Conservation (phyloP, 1,140 invertebrate genomes). For the Papilio helenus region DNA sequence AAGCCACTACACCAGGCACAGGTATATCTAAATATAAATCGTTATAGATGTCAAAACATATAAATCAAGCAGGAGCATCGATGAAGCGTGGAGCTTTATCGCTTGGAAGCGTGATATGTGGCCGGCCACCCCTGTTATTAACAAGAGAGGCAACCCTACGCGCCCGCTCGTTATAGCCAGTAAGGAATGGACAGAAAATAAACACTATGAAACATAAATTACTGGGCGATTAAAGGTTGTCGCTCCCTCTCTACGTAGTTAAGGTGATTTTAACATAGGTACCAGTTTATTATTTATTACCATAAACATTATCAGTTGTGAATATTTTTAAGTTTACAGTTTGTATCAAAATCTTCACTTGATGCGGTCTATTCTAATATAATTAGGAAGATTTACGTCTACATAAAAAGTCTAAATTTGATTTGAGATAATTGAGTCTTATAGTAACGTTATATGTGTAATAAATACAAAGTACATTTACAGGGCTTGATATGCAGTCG, state of each 20-base stretch:
- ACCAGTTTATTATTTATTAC: not conserved
- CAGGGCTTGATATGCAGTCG: not conserved
- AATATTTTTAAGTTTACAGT: not conserved
- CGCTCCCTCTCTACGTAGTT: conserved; percentile 25
- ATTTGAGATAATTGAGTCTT: no score
- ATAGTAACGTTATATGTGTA: no score
- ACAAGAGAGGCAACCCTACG: conserved; percentile 28
- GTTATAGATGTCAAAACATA: conserved; percentile 15
- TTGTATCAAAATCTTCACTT: no score
- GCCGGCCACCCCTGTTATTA: conserved; percentile 30
- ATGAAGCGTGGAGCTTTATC: conserved; percentile 26
- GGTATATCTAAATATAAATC: conserved; percentile 12
- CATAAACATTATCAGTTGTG: not conserved
- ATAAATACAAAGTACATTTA: no score
- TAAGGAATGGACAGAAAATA: conserved; percentile 33
- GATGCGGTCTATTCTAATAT: no score
- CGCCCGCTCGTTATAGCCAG: conserved; percentile 11
- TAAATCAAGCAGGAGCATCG: conserved; percentile 20
- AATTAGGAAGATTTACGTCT: no score
- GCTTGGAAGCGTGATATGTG: conserved; percentile 32
- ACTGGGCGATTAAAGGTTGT: conserved; percentile 29
- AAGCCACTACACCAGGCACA: not conserved
- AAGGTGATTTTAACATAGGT: conserved; percentile 12
- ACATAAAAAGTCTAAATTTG: no score
- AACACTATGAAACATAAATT: conserved; percentile 33